phyloP scores from a whole-genome alignment of 2,113 vertebrate genomes.

The Edolisoma coerulescens region DNA sequence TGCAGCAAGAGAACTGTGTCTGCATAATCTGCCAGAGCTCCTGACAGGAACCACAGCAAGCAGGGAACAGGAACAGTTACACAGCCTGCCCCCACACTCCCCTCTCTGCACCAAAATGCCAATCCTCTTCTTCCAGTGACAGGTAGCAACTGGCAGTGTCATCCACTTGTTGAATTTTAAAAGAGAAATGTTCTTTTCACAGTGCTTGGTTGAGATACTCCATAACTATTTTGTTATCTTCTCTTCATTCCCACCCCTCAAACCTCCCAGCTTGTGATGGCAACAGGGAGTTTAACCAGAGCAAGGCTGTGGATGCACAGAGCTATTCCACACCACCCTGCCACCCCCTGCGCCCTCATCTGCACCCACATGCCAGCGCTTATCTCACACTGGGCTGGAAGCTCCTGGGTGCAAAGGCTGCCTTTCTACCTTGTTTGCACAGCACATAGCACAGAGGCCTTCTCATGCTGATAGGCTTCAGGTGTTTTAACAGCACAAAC shows the following conservation, averaged over 20 bases:
- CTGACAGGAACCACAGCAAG: not conserved
- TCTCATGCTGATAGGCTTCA: not conserved
- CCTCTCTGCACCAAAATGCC: not conserved
- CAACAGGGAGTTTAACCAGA: not conserved
- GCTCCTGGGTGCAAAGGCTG: not conserved
- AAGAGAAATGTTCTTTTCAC: not conserved
- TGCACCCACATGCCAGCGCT: not conserved
- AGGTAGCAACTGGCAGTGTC: not conserved
- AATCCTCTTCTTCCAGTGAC: not conserved
- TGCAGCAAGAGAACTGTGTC: not conserved
- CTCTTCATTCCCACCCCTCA: not conserved
- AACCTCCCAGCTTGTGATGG: not conserved
- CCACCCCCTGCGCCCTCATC: not conserved
- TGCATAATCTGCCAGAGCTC: not conserved
- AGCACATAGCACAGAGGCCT: conserved; percentile 8
- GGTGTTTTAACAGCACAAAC: conserved; percentile 13
- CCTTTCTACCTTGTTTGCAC: conserved; percentile 1
- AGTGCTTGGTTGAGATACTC: not conserved
- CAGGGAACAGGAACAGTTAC: not conserved
- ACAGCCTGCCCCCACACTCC: not conserved
- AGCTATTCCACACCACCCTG: not conserved
- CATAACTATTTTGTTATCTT: not conserved
- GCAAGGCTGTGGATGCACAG: accelerated
- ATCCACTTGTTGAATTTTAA: not conserved
- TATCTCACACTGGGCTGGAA: not conserved